phyloP scores from a whole-genome alignment of 2,888 invertebrate species.

The Balanococcus diminutus region DNA sequence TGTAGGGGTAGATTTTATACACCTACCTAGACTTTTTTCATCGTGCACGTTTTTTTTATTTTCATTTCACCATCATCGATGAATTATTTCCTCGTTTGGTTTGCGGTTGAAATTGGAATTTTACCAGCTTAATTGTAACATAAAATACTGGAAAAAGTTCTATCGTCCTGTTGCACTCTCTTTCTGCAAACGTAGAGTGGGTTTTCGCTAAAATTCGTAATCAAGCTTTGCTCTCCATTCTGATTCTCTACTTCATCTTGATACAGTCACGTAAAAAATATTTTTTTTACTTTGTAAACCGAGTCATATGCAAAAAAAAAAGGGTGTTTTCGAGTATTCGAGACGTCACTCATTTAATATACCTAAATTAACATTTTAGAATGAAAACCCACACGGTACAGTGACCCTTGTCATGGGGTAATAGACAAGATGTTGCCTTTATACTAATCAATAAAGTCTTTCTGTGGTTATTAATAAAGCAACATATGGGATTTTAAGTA shows the following conservation, averaged over 20 bases:
- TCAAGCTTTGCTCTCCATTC: no score
- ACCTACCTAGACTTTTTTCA: not conserved
- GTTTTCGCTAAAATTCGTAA: not conserved
- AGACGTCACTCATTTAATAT: not conserved
- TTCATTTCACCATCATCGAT: no score
- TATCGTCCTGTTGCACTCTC: not conserved
- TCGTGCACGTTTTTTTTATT: not conserved
- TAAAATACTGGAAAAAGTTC: not conserved
- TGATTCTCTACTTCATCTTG: no score
- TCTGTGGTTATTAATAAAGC: not conserved
- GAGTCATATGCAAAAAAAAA: not conserved
- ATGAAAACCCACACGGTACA: not conserved
- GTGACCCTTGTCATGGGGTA: not conserved
- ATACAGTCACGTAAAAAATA: not conserved
- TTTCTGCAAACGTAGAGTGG: not conserved
- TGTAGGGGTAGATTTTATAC: not conserved
- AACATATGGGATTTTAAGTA: not conserved
- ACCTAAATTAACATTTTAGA: not conserved
- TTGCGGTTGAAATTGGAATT: no score
- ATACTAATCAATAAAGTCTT: not conserved
- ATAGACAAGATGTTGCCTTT: slow-evolving; percentile 11
- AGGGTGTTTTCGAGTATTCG: not conserved
- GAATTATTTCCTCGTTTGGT: no score
- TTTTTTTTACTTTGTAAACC: not conserved
- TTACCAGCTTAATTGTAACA: no score